Evolutionary conservation across 2,113 vertebrate genomes (phyloP), one percentile per base, ranked within the genome.

Genomic region (Nicator chloris): DNA sequence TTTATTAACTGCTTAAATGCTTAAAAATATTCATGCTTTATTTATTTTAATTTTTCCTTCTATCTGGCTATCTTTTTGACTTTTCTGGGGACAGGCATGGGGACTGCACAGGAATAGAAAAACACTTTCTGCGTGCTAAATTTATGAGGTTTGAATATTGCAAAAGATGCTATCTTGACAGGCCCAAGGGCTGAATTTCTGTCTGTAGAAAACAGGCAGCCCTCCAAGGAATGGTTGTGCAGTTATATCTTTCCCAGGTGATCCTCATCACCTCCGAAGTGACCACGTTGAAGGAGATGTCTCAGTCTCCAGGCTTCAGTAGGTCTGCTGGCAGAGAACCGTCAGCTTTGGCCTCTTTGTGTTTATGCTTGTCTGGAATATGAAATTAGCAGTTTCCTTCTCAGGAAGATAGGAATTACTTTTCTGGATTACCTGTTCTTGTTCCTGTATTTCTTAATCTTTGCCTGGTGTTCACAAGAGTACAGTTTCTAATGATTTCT

Each of bases 71-170:
- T 77, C 10, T 17, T 80, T 76, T 91, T 94, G 50, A 65, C 47
- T 86, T 69, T n/a, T 33, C 2, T 21, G 19, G 40, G 50, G 63
- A 21, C 35, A 54, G 42, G 20, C 13, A 17, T 4, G 17, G 61
- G 44, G n/a, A 44, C 53, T 69, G 18, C 24, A 24, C 3, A 56
- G 35, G 49, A 77, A 44, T 7, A 78, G 71, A 51, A 86, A 82
- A 86, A 68, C 86, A 68, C 21, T 66, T 88, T 23, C 51, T 75
- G 37, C 33, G 39, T 95, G 94, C 47, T 40, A 69, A 81, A 91
- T 51, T 81, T 86, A 50, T 44, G 60, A 78, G 64, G 56, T 83
- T 86, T 90, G 82, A 92, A 81, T 96, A 83, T 95, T 95, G 60
- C 68, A 82, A 21, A 84, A 91, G 80, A 68, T 88, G 49, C 31